Percentiles rank a stretch among this genome's conserved stretches.
Conservation (phyloP, 2,888 invertebrate species). For the Tenthredo scrophulariae region DNA sequence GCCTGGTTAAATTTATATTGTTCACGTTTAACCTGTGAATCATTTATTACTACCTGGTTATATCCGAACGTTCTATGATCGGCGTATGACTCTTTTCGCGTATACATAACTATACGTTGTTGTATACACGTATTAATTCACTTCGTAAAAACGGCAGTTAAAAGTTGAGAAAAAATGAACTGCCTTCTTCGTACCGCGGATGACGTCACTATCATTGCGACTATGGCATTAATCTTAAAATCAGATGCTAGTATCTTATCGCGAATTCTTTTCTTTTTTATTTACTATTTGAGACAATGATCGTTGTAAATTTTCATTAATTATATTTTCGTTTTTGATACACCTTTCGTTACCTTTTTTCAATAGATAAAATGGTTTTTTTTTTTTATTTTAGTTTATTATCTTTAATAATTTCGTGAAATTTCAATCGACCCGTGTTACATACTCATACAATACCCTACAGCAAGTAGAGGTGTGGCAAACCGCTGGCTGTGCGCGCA, state of each 20-base stretch:
- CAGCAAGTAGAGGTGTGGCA: background rate
- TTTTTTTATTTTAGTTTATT: background rate
- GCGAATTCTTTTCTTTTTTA: background rate
- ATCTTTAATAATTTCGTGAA: background rate
- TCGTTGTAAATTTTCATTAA: too few species aligned
- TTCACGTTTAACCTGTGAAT: background rate
- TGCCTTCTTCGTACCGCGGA: background rate
- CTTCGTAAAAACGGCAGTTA: background rate
- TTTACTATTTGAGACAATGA: too few species aligned
- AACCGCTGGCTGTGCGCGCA: constrained; percentile 11
- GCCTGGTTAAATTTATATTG: background rate
- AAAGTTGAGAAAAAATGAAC: background rate
- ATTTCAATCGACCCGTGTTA: background rate
- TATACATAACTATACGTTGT: background rate
- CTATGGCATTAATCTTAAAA: background rate
- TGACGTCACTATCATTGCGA: background rate
- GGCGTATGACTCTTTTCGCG: background rate
- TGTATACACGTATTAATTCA: background rate
- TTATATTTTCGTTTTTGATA: too few species aligned
- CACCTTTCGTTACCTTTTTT: too few species aligned
- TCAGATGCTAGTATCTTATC: background rate
- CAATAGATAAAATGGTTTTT: background rate
- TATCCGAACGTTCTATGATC: background rate
- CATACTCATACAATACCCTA: background rate
- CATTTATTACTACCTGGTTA: background rate